These are phyloP conservation scores for Ispidina picta DNA, from an alignment of 2,797 vertebrate genomes.

Conservation along the genomic window DNA sequence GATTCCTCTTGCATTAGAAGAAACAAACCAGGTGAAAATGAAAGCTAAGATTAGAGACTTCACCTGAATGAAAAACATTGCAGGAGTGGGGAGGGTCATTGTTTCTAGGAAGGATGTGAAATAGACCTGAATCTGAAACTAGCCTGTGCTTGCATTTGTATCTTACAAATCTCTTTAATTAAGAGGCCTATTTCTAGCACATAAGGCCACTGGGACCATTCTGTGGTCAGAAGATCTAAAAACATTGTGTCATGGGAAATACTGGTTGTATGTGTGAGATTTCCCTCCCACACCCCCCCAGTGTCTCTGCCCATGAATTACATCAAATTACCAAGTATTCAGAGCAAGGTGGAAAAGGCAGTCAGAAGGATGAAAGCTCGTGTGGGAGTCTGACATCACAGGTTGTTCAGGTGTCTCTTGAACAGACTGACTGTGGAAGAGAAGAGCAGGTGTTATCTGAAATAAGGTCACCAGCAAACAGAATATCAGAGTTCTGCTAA, in stretches of 20 bases:
- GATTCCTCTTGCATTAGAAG: neutral
- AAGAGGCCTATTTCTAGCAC: neutral
- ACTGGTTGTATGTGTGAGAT: neutral
- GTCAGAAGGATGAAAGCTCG: neutral
- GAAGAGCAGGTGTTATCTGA: constrained; percentile 50
- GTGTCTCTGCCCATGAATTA: neutral
- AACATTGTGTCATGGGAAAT: neutral
- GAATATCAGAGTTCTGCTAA: constrained; percentile 44
- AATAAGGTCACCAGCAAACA: constrained; percentile 56
- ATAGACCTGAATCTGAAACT: neutral
- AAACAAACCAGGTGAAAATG: neutral
- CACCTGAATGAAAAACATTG: neutral
- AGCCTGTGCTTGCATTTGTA: neutral
- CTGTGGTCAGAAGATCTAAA: neutral
- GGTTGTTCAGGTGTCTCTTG: constrained; percentile 40
- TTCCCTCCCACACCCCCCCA: neutral
- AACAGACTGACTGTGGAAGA: constrained; percentile 27
- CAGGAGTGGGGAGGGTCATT: neutral
- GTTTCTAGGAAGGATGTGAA: neutral
- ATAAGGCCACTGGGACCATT: neutral
- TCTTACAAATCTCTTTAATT: neutral
- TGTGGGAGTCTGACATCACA: constrained; percentile 23
- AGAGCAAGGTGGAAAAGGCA: neutral
- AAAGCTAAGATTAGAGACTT: neutral
- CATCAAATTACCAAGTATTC: neutral